Base-by-base conservation (phyloP, 2,797 vertebrate genomes). In the Anolis apletophallus region DNA sequence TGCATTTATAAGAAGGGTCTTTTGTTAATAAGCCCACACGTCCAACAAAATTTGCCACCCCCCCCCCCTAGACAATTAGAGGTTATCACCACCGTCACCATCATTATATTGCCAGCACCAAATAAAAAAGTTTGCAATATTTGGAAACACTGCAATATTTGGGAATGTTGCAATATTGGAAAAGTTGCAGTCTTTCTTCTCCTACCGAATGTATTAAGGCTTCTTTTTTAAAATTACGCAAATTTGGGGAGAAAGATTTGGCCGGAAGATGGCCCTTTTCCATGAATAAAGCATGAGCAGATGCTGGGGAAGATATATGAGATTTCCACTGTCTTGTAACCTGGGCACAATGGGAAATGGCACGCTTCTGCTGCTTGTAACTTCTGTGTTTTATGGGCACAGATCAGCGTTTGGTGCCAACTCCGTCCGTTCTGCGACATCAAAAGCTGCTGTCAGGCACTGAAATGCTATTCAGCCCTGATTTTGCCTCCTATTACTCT, bases 201-300 rank as follows among this genome's bases (percentile, higher is more conserved):
- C 36, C 75, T 40, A 19, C 16, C 12, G 12, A 52, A 1, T 21
- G 6, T 3, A 4, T 19, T n/a, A 36, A 72, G 5, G 12, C 40
- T 40, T 29, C 36, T 74, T 29, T 77, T 21, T 46, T 54, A 17
- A 26, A 55, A 55, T 55, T 52, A 19, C 8, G 11, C 7, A 13
- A 29, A 3, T 2, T 19, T 36, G 21, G 2, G 16, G 8, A 29
- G 12, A 4, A 1, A 29, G 1, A 8, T 52, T 4, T 2, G 26
- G 14, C 71, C n/a, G 21, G 14, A 32, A n/a, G 13, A 55, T 52
- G 10, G 50, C 10, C 10, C 29, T 3, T 10, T 8, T 3, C n/a
- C 1, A 16, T 55, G 19, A 77, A 55, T 17, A 32, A 16, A 14
- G 73, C 11, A 6, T 26, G 50, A 7, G 7, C 29, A 54, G 50